Conservation (phyloP, 1,140 invertebrate species). For the Sitophilus oryzae region DNA sequence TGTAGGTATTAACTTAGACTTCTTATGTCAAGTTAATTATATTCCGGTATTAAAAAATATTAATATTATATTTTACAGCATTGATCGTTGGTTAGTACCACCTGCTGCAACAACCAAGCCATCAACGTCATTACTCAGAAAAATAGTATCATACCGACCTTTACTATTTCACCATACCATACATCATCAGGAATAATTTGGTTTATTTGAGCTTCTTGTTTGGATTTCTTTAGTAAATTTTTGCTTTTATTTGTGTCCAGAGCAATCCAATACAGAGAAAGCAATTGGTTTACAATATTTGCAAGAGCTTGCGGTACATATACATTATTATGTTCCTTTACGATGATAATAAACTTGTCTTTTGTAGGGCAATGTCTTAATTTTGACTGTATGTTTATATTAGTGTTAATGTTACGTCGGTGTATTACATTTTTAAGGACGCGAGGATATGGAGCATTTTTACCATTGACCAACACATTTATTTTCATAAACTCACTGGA, state of each 20-base stretch:
- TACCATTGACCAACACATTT: slow-evolving; percentile 92
- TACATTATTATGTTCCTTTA: neutral
- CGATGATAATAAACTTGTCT: neutral
- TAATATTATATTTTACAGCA: slow-evolving; percentile 50
- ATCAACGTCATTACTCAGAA: slow-evolving; percentile 48
- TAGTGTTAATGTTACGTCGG: slow-evolving; percentile 82
- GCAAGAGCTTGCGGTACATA: slow-evolving; percentile 76
- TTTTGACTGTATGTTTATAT: slow-evolving; percentile 83
- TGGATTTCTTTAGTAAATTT: slow-evolving; percentile 66
- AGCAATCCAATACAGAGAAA: slow-evolving; percentile 62
- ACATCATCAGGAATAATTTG: slow-evolving; percentile 83
- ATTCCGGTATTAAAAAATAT: too few species aligned
- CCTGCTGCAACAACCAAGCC: slow-evolving; percentile 56
- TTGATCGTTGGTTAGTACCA: slow-evolving; percentile 81
- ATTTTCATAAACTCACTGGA: slow-evolving; percentile 88
- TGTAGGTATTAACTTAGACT: too few species aligned
- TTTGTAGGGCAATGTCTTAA: slow-evolving; percentile 83
- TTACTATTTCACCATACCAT: slow-evolving; percentile 73
- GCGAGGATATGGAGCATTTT: slow-evolving; percentile 62
- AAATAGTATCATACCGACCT: slow-evolving; percentile 56
- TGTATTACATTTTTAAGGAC: slow-evolving; percentile 81
- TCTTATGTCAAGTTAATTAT: too few species aligned
- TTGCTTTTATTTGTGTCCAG: slow-evolving; percentile 70
- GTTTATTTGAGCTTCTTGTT: slow-evolving; percentile 72
- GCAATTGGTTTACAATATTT: slow-evolving; percentile 70